Evolutionary conservation across 1,140 invertebrate species (phyloP), one percentile per base, ranked within the genome.

Genomic region (Dufourea novaeangliae): DNA sequence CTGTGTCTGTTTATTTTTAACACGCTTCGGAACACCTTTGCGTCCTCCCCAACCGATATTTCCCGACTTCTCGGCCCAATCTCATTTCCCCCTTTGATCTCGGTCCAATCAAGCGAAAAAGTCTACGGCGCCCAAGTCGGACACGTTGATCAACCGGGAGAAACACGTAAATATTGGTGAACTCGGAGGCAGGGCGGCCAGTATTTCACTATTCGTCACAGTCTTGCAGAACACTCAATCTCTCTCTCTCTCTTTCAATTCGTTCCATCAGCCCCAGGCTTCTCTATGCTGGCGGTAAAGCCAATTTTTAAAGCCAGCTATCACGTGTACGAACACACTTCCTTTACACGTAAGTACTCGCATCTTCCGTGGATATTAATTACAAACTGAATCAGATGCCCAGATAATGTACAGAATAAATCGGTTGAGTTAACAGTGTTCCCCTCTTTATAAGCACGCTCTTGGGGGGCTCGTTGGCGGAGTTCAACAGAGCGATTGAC

Each of bases 241-340:
- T n/a, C n/a, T n/a, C n/a, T n/a, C n/a, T n/a, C n/a, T n/a, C n/a
- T n/a, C n/a, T n/a, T n/a, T 56, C 34, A 32, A 22, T 32, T n/a
- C 32, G 34, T 22, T 22, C 20, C 20, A 11, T 61, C 34, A 22
- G 34, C 32, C 57, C 57, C 32, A n/a, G 34, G 57, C 20, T 32
- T 37, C 6, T 61, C 20, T 32, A 22, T 37, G 32, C n/a, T 12
- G 32, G 63, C 78, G 41, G 41, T n/a, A 76, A 78, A 62, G 68
- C 59, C 76, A 78, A 66, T 46, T 54, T 70, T 79, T 44, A 67
- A 39, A 71, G 71, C 57, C 70, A 50, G 44, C 50, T 61, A 27
- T 61, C 37, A 46, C 57, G 54, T 52, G 56, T 34, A 66, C 46
- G 54, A 46, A 79, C 77, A 52, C 41, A 68, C 34, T 52, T 39